Evolutionary conservation across 2,888 invertebrate species (phyloP).

Genomic region (Norana najaformis): DNA sequence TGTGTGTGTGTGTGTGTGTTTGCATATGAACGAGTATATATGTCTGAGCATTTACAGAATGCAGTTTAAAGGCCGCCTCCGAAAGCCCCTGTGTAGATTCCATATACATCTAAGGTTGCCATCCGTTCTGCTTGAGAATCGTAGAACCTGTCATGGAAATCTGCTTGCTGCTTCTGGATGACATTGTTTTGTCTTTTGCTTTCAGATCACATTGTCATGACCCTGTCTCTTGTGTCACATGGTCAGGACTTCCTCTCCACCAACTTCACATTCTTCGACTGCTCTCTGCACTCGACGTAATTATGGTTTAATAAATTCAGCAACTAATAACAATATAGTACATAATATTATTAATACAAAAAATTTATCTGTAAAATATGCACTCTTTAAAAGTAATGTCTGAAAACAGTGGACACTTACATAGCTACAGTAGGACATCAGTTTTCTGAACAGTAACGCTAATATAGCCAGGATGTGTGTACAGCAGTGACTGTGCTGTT

Average conservation of each 20-base stretch:
- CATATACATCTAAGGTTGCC: neutral
- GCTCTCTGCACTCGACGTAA: constrained; percentile 86
- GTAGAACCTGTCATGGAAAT: neutral
- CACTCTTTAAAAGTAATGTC: neutral
- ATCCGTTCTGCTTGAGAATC: neutral
- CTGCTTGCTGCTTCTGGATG: neutral
- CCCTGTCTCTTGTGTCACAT: constrained; percentile 86
- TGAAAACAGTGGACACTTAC: neutral
- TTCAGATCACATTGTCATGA: constrained; percentile 88
- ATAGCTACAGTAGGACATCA: no score
- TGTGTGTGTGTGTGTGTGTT: neutral
- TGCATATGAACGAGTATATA: neutral
- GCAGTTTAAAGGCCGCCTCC: neutral
- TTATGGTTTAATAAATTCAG: neutral
- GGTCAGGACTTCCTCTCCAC: constrained; percentile 93
- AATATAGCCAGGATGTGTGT: neutral
- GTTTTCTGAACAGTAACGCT: no score
- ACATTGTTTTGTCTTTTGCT: constrained; percentile 44
- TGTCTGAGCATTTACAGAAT: neutral
- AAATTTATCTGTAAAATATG: no score
- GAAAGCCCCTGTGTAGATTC: neutral
- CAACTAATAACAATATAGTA: neutral
- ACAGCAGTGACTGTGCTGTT: neutral
- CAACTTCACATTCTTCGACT: constrained; percentile 97
- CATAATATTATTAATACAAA: neutral